These are phyloP conservation scores for Tyrannus savana DNA, from an alignment of 2,113 vertebrate species.

Conservation along the genomic window DNA sequence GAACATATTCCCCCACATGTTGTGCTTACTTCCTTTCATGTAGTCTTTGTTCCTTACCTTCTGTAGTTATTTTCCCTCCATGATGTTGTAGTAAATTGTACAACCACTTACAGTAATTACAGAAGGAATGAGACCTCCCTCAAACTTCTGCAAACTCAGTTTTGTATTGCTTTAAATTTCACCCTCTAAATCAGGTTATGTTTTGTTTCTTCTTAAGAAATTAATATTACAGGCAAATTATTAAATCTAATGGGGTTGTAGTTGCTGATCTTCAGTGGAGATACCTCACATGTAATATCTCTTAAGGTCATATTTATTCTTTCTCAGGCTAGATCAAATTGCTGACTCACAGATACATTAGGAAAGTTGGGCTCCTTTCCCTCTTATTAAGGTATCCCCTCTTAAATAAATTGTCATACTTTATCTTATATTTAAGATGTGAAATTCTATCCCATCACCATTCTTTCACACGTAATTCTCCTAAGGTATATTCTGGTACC, in stretches of 20 bases:
- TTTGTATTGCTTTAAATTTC: not conserved
- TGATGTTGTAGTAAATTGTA: not conserved
- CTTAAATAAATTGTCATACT: not conserved
- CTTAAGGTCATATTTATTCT: not conserved
- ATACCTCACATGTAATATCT: not conserved
- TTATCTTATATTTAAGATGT: not conserved
- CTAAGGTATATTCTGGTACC: not conserved
- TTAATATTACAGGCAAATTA: not conserved
- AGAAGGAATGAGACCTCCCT: not conserved
- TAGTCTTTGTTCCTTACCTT: not conserved
- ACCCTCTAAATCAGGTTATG: not conserved
- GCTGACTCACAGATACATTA: not conserved
- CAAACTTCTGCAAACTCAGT: not conserved
- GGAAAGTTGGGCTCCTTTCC: not conserved
- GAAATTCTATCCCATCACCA: not conserved
- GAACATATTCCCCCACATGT: accelerated
- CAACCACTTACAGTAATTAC: not conserved
- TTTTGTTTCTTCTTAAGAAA: not conserved
- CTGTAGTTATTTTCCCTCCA: not conserved
- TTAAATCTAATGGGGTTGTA: not conserved
- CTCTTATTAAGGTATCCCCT: not conserved
- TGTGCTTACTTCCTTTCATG: not conserved
- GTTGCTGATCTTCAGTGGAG: not conserved
- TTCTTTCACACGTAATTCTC: not conserved
- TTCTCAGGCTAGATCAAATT: not conserved